Percentiles rank a stretch among this genome's conserved stretches.
Conservation (phyloP, 2,113 vertebrate species). For the Eulemur macaco region DNA sequence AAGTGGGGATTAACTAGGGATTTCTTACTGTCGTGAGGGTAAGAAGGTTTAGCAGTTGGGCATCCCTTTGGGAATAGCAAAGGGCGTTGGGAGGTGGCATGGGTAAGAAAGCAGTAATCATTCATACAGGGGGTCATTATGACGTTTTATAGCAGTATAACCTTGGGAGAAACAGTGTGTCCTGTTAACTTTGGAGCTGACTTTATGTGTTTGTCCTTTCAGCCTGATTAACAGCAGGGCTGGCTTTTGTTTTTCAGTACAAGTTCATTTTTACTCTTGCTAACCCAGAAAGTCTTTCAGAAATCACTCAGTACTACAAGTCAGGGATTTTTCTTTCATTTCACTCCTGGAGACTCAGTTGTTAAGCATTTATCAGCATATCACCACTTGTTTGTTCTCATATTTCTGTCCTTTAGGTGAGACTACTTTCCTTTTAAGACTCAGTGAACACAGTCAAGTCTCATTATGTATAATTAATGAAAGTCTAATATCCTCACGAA, state of each 20-base stretch:
- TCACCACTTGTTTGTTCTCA: not conserved
- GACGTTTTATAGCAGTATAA: not conserved
- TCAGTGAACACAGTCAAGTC: not conserved
- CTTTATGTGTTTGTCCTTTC: not conserved
- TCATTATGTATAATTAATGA: not conserved
- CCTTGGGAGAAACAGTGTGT: not conserved
- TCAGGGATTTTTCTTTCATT: not conserved
- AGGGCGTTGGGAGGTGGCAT: not conserved
- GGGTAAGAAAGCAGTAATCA: not conserved
- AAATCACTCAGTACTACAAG: not conserved
- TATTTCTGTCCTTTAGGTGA: not conserved
- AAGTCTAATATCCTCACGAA: not conserved
- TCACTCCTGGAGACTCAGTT: not conserved
- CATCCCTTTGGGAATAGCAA: not conserved
- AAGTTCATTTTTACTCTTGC: not conserved
- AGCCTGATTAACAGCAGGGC: not conserved
- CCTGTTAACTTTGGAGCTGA: not conserved
- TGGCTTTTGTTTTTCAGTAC: not conserved
- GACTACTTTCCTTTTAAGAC: not conserved
- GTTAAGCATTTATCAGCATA: not conserved
- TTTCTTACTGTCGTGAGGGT: not conserved
- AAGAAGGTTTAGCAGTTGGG: not conserved
- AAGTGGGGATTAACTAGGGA: not conserved
- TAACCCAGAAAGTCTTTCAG: not conserved
- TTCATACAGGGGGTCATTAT: not conserved